phyloP scores from a whole-genome alignment of 1,140 invertebrate genomes.

The Drosophila jambulina region DNA sequence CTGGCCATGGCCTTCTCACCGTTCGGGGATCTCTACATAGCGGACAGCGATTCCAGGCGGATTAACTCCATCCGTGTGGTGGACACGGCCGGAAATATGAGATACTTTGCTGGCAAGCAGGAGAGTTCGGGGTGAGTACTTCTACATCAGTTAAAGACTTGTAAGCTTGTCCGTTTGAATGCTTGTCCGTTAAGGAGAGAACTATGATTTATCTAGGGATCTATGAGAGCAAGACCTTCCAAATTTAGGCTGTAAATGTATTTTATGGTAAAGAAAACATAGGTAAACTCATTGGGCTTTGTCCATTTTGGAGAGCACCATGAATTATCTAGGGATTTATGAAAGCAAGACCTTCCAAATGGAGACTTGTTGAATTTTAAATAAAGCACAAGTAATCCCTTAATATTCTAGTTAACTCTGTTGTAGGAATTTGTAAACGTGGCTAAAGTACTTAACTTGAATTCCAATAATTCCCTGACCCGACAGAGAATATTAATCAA shows the following conservation, averaged over 20 bases:
- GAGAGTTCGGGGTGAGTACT: constrained; percentile 87
- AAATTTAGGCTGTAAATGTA: background rate
- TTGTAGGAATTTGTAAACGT: rapidly evolving
- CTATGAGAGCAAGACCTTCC: rapidly evolving
- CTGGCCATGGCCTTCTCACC: constrained; percentile 95
- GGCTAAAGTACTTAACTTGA: background rate
- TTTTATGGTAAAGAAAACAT: background rate
- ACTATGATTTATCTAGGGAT: background rate
- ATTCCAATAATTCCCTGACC: background rate
- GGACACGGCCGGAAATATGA: constrained; percentile 93
- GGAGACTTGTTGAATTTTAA: background rate
- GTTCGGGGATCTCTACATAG: constrained; percentile 96
- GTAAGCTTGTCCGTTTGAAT: background rate
- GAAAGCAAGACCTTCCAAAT: background rate
- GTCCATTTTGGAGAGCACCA: background rate
- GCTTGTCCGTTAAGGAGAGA: too few species aligned
- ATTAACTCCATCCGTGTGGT: constrained; percentile 95
- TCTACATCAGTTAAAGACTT: too few species aligned
- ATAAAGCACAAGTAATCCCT: background rate
- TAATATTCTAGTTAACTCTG: background rate
- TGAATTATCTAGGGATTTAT: background rate
- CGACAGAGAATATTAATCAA: constrained; percentile 6
- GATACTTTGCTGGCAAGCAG: constrained; percentile 92
- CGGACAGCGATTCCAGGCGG: constrained; percentile 95
- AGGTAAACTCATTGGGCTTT: too few species aligned